A percentile compares a stretch with the other conserved stretches of the same genome.
These are phyloP conservation scores for Meandrina meandrites DNA, from an alignment of 92 coral and sea anemone genomes.

Conservation along the genomic window DNA sequence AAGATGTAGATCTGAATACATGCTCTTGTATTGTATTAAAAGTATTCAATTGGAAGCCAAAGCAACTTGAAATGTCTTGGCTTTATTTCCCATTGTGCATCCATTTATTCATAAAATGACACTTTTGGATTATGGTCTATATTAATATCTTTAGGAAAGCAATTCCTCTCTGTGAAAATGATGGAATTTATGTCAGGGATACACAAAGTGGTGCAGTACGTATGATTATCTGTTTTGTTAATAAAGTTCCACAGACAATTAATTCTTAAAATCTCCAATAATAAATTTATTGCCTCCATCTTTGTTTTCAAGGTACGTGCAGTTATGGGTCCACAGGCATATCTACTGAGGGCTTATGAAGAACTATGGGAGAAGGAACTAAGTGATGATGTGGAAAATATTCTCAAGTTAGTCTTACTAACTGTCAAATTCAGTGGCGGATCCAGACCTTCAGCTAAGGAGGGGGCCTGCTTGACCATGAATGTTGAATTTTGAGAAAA, in stretches of 20 bases:
- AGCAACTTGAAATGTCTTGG: too few species aligned
- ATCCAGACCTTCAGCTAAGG: too few species aligned
- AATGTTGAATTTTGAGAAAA: too few species aligned
- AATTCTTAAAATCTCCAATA: background rate
- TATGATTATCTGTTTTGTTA: background rate
- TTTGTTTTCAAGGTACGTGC: constrained; percentile 70
- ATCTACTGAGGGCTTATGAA: constrained; percentile 85
- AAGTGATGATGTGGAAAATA: constrained; percentile 75
- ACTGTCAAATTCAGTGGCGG: too few species aligned
- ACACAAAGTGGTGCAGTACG: constrained; percentile 85
- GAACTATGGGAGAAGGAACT: constrained; percentile 88
- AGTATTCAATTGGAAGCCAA: too few species aligned
- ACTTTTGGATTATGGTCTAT: background rate
- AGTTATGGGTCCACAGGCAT: constrained; percentile 95
- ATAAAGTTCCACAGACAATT: background rate
- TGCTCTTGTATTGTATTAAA: too few species aligned
- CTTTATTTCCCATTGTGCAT: too few species aligned
- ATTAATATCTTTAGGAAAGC: constrained; percentile 74
- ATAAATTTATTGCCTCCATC: background rate
- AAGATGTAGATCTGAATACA: too few species aligned
- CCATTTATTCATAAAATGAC: background rate
- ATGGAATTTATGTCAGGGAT: constrained; percentile 88
- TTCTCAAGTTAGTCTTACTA: constrained; percentile 65
- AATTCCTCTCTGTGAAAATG: constrained; percentile 81
- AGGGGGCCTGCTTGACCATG: too few species aligned